Evolutionary conservation across 2,797 vertebrate genomes (phyloP).

Genomic region (Cyprinella venusta): DNA sequence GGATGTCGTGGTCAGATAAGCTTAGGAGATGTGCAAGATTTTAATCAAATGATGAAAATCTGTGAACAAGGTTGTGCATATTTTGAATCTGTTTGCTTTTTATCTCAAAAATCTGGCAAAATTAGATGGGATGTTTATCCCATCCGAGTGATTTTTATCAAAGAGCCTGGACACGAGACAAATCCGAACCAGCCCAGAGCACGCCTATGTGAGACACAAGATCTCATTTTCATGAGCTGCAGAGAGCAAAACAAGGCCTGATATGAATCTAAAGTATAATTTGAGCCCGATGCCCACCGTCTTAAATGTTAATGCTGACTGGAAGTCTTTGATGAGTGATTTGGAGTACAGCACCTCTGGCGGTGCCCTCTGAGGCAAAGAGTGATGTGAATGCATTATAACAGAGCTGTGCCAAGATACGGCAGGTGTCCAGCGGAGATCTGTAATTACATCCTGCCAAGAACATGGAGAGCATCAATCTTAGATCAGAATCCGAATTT

Average conservation of each 20-base stretch:
- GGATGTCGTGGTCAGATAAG: background rate
- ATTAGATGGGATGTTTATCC: background rate
- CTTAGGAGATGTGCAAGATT: background rate
- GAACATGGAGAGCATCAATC: slow-evolving; percentile 58
- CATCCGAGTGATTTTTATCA: background rate
- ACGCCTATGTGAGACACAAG: slow-evolving; percentile 42
- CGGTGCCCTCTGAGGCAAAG: slow-evolving; percentile 49
- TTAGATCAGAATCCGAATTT: slow-evolving; percentile 39
- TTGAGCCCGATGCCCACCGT: slow-evolving; percentile 17
- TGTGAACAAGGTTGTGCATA: background rate
- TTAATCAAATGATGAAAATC: background rate
- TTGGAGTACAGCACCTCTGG: slow-evolving; percentile 55
- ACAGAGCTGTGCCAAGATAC: slow-evolving; percentile 65
- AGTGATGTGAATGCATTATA: slow-evolving; percentile 72
- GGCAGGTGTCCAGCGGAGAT: slow-evolving; percentile 67
- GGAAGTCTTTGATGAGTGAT: slow-evolving; percentile 60
- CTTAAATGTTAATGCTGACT: slow-evolving; percentile 63
- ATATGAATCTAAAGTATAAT: slow-evolving; percentile 46
- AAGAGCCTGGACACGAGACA: slow-evolving; percentile 21
- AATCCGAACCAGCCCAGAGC: background rate
- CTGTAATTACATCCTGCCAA: slow-evolving; percentile 74
- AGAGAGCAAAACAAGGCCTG: slow-evolving; percentile 61
- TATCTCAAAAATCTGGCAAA: background rate
- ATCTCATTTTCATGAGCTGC: slow-evolving; percentile 64
- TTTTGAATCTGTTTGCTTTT: background rate